Evolutionary conservation across 2,888 invertebrate genomes (phyloP), one percentile per base, ranked within the genome.

Genomic region (Nomada hirtipes): DNA sequence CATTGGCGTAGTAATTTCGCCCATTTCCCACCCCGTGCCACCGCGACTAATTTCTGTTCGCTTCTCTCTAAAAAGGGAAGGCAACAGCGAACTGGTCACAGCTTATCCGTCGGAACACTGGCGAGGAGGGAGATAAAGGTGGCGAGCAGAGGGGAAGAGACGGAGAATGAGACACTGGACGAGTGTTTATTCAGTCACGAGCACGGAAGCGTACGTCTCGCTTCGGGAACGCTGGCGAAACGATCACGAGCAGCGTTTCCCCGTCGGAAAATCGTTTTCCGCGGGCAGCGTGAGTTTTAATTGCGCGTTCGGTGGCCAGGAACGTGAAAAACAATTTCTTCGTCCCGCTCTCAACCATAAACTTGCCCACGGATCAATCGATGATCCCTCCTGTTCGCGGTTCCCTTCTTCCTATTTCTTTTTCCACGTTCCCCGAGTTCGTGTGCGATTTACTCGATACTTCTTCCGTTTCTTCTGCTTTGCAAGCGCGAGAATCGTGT

Each of bases 161-260:
- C 68, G 4, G 20, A 53, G 73, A 75, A 64, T 44, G 76, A 55
- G 82, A 82, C 69, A 76, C 23, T 63, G 82, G 73, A 52, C 73
- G 70, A 67, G 81, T 88, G 73, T 88, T 85, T 88, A 83, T 77
- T 88, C 88, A 88, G 85, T 85, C 82, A 77, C 76, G 63, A 79
- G 76, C 60, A 76, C 70, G 75, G 71, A 71, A 73, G 79, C 83
- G 80, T 42, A 52, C 76, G 76, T 64, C 64, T 36, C 61, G 72
- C 64, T 75, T 80, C 79, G 77, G 52, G 59, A 74, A 59, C 76
- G 36, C 64, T 10, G 42, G 71, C 64, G 69, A 68, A 72, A 44
- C 55, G 52, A 80, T 73, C 52, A 44, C 26, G 74, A 65, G 47
- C 77, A 64, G 67, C 72, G 63, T 79, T 76, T 64, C 60, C 63